Conservation (phyloP, 37 sponge, comb jelly and placozoan genomes). For the Cladorhizidae sp. region DNA sequence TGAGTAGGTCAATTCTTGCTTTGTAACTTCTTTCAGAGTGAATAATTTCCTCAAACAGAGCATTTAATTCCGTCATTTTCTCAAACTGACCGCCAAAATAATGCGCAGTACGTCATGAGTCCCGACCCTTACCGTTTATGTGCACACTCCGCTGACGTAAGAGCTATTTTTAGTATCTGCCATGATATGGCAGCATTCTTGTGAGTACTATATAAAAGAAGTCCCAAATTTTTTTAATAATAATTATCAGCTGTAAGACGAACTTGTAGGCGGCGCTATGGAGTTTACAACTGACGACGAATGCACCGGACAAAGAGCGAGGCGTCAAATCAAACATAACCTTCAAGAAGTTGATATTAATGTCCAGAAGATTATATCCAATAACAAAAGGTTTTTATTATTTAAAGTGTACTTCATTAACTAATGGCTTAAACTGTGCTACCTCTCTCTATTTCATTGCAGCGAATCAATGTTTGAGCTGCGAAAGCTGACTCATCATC, state of each 20-base stretch:
- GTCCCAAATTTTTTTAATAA: too few relatives aligned
- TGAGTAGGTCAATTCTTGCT: constrained; percentile 38
- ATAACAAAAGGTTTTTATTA: neutral
- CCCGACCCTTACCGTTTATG: too few relatives aligned
- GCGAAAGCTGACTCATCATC: constrained; percentile 43
- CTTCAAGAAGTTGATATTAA: neutral
- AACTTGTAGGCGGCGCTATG: too few relatives aligned
- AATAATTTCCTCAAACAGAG: constrained; percentile 79
- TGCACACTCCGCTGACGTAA: too few relatives aligned
- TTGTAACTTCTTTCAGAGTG: constrained; percentile 66
- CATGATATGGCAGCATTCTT: too few relatives aligned
- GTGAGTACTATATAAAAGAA: too few relatives aligned
- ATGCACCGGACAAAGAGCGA: neutral
- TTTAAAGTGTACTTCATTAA: neutral
- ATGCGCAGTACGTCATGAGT: too few relatives aligned
- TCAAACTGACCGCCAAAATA: neutral
- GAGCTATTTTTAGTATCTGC: too few relatives aligned
- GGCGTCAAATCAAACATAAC: neutral
- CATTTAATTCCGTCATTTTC: constrained; percentile 59
- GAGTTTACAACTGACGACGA: neutral
- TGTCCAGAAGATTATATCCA: constrained; percentile 14
- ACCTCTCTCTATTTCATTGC: neutral
- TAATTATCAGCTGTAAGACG: too few relatives aligned
- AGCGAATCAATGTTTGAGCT: constrained; percentile 62
- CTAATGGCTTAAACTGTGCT: neutral